A percentile compares a stretch with the other conserved stretches of the same genome.
These are phyloP conservation scores for Notoglanidium macrostoma DNA, from an alignment of 2,797 vertebrate genomes.

Conservation along the genomic window DNA sequence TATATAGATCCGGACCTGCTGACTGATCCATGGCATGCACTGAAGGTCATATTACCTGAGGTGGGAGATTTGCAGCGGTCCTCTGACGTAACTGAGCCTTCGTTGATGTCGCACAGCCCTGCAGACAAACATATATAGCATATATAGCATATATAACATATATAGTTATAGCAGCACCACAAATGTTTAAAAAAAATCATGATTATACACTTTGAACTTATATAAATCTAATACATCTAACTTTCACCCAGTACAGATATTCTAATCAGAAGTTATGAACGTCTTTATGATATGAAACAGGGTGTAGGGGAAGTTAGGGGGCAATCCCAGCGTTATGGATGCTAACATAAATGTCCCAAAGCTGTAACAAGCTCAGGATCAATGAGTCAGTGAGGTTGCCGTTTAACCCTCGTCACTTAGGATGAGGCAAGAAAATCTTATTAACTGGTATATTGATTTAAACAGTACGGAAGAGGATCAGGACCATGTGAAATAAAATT, in stretches of 20 bases:
- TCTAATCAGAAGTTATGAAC: not conserved
- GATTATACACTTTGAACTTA: not conserved
- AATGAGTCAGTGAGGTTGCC: not conserved
- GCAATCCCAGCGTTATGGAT: not conserved
- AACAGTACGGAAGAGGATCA: too few relatives aligned
- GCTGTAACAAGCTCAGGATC: not conserved
- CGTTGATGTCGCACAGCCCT: conserved; percentile 96
- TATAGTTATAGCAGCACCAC: not conserved
- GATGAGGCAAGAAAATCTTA: not conserved
- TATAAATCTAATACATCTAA: not conserved
- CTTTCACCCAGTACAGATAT: not conserved
- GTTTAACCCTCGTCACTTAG: not conserved
- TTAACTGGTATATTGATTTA: too few relatives aligned
- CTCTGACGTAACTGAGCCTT: conserved; percentile 88
- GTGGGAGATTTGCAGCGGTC: conserved; percentile 99
- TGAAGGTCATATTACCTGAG: conserved; percentile 85
- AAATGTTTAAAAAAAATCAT: too few relatives aligned
- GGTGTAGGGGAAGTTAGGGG: not conserved
- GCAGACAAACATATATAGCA: not conserved
- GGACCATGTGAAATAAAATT: too few relatives aligned
- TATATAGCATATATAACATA: too few relatives aligned
- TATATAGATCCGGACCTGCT: not conserved
- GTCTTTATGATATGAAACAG: not conserved
- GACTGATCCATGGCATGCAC: not conserved
- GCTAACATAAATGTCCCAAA: not conserved